Base-by-base conservation (phyloP, 2,797 vertebrate species). In the Masticophis lateralis region DNA sequence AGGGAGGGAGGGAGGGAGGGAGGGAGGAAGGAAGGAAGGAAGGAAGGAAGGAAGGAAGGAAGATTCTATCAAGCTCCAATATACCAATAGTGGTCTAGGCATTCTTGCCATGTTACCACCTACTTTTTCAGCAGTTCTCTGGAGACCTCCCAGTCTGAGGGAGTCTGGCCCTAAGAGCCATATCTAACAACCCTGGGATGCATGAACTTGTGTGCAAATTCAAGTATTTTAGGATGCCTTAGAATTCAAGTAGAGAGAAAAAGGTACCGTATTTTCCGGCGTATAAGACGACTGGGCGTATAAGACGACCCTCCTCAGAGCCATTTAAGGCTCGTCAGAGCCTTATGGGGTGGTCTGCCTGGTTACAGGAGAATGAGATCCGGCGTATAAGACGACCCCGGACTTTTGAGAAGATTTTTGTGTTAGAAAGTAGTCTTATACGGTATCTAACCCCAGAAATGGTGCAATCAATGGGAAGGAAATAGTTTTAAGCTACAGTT, bases 1-100 rank as follows among this genome's bases (percentile, higher is more conserved):
- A 1, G 0, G 4, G 28, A 14, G 0, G 5, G 27, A 28, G 3
- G 0, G 61, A 13, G 4, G 3, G 3, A 27, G 3, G 9, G 2
- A 61, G 11, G 9, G 3, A 28, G 22, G 1, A 61, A 61, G 25
- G 2, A 59, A 59, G 56, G 4, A 2, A 14, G 1, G 11, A 5
- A 13, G 5, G 11, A 5, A 14, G 2, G 6, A 57, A 18, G 0
- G 20, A 0, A 13, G 11, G 4, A 5, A 28, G 27, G 0, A 1
- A 14, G 12, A 0, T 18, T 37, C 69, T 37, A 16, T 74, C 69
- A 74, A 37, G n/a, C 6, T 74, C 69, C 32, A 37, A 37, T 74
- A 74, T 74, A 74, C 37, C 5, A 32, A 18, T 18, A 69, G 13
- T 69, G 14, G 5, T 32, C 66, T 5, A 69, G n/a, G 66, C n/a